These are phyloP conservation scores for Tapera naevia DNA, from an alignment of 2,797 vertebrate genomes.

Conservation along the genomic window DNA sequence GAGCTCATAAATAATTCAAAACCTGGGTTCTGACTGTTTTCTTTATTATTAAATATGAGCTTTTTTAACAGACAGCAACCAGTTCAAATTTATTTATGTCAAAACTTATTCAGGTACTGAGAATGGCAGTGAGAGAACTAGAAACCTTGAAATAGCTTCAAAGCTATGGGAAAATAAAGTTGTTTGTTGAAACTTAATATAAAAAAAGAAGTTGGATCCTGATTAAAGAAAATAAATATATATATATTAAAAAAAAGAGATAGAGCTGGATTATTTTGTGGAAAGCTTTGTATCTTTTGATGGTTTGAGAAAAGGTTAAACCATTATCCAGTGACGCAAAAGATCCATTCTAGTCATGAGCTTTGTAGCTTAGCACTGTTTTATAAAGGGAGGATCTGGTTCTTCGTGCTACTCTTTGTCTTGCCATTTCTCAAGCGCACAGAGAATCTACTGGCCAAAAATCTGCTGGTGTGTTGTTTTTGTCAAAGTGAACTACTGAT, in stretches of 20 bases:
- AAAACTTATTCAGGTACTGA: neutral
- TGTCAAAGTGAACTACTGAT: neutral
- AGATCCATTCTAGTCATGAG: neutral
- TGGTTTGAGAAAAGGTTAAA: neutral
- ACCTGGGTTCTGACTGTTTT: neutral
- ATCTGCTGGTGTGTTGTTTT: neutral
- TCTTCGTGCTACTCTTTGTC: neutral
- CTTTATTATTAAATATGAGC: neutral
- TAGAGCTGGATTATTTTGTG: neutral
- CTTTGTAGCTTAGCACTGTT: neutral
- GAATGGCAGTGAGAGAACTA: neutral
- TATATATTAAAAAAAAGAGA: too few relatives aligned
- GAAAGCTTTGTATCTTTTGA: neutral
- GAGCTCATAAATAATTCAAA: neutral
- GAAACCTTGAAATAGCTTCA: neutral
- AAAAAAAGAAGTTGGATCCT: neutral
- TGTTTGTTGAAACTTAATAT: neutral
- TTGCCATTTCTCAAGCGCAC: neutral
- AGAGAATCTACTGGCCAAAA: neutral
- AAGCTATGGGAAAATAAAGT: neutral
- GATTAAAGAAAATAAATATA: too few relatives aligned
- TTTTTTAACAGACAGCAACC: neutral
- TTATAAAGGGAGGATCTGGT: neutral
- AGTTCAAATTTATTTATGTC: neutral
- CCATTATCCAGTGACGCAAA: neutral